phyloP scores from a whole-genome alignment of 2,888 invertebrate species.

The Zele albiditarsus region DNA sequence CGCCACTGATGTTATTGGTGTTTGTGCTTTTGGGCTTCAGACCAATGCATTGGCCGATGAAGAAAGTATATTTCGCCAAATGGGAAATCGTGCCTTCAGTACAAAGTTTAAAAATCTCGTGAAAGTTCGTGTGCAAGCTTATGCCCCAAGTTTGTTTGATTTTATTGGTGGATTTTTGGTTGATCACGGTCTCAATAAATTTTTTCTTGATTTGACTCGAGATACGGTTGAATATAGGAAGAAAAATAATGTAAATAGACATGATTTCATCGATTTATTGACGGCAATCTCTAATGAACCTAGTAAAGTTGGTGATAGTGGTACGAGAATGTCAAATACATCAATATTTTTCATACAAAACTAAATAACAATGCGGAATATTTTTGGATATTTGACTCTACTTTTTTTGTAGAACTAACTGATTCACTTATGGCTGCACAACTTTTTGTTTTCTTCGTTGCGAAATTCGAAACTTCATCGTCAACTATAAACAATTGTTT shows the following conservation, averaged over 20 bases:
- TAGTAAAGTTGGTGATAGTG: slow-evolving; percentile 13
- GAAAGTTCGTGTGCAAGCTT: slow-evolving; percentile 17
- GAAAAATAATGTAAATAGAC: slow-evolving; percentile 66
- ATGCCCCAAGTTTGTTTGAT: slow-evolving; percentile 51
- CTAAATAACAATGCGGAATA: too few relatives aligned
- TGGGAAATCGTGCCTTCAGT: slow-evolving; percentile 58
- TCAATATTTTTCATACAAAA: too few relatives aligned
- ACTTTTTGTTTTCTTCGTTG: slow-evolving; percentile 71
- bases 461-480: slow-evolving; percentile 73
- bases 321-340: too few relatives aligned
- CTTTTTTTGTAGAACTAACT: slow-evolving; percentile 59
- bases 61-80: slow-evolving; percentile 61
- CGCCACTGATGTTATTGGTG: slow-evolving; percentile 69
- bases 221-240: slow-evolving; percentile 67
- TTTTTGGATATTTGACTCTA: not conserved
- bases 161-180: slow-evolving; percentile 47
- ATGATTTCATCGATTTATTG: slow-evolving; percentile 73
- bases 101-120: slow-evolving; percentile 47
- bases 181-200: slow-evolving; percentile 55
- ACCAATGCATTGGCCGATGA: slow-evolving; percentile 61
- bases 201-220: slow-evolving; percentile 62
- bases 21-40: slow-evolving; percentile 68
- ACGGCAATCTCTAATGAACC: slow-evolving; percentile 54
- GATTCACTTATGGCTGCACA: slow-evolving; percentile 64
- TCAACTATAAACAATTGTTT: slow-evolving; percentile 69